Evolutionary conservation across 2,888 invertebrate species (phyloP), one percentile per base, ranked within the genome.

Genomic region (Teleiodes luculella): DNA sequence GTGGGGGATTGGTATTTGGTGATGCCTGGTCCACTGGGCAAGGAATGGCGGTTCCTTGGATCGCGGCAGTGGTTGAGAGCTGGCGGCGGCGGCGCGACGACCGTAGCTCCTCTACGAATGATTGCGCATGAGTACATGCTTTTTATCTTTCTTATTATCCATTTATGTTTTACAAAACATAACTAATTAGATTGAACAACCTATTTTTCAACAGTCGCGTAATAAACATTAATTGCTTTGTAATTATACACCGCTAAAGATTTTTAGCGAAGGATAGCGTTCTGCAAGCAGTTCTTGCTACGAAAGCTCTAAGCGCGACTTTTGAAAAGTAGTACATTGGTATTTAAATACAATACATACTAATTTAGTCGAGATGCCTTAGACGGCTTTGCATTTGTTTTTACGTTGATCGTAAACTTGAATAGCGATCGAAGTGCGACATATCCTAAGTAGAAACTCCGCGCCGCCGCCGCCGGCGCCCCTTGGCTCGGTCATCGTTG

Each of bases 401-500:
- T 45, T 43, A 1, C 7, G 16, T 52, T 52, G 33, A 45, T 18
- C 35, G 35, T 54, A 45, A 54, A 16, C 43, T 43, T 28, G 24
- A 50, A 13, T 43, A 31, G 31, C 20, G 43, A 43, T 18, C 35
- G 52, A 14, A 28, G 67, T 74, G 75, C 65, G 70, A 86, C 86
- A 86, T 86, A 84, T 85, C 85, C 70, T 83, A 85, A 82, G 67
- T 69, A 6, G 6, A 24, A 70, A 71, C 76, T 75, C 73, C 72
- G 80, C 77, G 79, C 73, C 77, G 78, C 77, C 74, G 74, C 68
- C 68, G 67, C 66, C 70, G 65, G 64, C 65, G 66, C 62, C 62
- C 69, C 67, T 74, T 70, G 83, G 76, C 78, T 78, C 71, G 78
- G 73, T 76, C 78, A 83, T 85, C 84, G 85, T 87, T 88, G 80